Conservation (phyloP, 2,113 vertebrate species). For the Trinectes maculatus region DNA sequence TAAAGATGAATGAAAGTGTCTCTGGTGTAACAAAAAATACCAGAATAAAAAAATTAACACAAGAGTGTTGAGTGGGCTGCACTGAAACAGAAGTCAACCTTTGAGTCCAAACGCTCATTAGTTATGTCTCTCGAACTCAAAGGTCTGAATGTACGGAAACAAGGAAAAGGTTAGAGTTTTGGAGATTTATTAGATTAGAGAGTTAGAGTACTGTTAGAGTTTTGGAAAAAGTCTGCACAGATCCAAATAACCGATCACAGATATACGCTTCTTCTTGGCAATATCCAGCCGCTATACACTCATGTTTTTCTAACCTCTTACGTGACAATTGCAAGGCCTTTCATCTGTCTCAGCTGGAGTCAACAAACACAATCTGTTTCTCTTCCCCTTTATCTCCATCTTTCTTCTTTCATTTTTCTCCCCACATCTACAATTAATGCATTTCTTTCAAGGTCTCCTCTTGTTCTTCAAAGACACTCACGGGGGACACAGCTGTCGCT, state of each 20-base stretch:
- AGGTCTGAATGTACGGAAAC: no score
- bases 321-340: slow-evolving; percentile 45
- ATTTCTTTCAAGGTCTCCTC: slow-evolving; percentile 65
- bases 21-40: not conserved
- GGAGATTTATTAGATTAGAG: no score
- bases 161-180: no score
- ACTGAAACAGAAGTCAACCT: not conserved
- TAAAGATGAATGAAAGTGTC: slow-evolving; percentile 28
- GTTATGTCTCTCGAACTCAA: no score
- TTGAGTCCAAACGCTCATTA: no score
- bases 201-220: no score
- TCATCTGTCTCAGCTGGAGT: slow-evolving; percentile 65
- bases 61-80: not conserved
- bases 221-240: not conserved
- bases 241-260: slow-evolving; percentile 1
- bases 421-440: slow-evolving; percentile 65
- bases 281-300: slow-evolving; percentile 21
- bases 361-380: slow-evolving; percentile 67
- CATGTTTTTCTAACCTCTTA: slow-evolving; percentile 38
- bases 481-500: slow-evolving; percentile 67
- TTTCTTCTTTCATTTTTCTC: slow-evolving; percentile 45
- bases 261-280: not conserved
- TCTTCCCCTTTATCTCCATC: slow-evolving; percentile 54
- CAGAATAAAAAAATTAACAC: slow-evolving; percentile 9
- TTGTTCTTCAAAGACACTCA: slow-evolving; percentile 72